phyloP scores from a whole-genome alignment of 2,888 invertebrate species.

The Xestia sexstrigata region DNA sequence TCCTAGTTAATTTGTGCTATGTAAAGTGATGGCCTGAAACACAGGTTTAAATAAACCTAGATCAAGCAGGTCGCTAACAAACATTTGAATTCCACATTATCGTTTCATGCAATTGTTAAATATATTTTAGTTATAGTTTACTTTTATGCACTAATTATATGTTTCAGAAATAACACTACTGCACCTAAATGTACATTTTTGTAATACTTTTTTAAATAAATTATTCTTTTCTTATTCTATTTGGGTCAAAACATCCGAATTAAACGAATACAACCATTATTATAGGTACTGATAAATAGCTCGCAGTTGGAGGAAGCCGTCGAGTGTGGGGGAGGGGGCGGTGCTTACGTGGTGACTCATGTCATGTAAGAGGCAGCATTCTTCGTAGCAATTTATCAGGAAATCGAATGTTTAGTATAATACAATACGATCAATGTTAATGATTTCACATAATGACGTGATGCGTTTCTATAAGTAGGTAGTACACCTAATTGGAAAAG shows the following conservation, averaged over 20 bases:
- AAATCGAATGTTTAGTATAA: slow-evolving; percentile 9
- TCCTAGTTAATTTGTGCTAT: too few relatives aligned
- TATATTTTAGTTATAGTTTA: too few relatives aligned
- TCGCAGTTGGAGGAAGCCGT: not conserved
- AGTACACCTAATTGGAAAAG: not conserved
- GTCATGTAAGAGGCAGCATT: not conserved
- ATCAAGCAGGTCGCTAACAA: too few relatives aligned
- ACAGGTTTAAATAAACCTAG: too few relatives aligned
- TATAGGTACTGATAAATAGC: not conserved
- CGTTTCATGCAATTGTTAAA: too few relatives aligned
- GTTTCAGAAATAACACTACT: too few relatives aligned
- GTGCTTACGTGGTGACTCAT: not conserved
- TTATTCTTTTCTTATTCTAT: too few relatives aligned
- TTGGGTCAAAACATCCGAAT: not conserved
- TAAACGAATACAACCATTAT: not conserved
- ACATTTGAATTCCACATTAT: too few relatives aligned
- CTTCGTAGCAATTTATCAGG: slow-evolving; percentile 6
- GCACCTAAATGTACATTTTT: too few relatives aligned
- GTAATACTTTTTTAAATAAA: too few relatives aligned
- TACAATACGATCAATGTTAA: not conserved
- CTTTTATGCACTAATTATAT: too few relatives aligned
- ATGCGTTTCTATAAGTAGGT: not conserved
- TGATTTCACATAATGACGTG: not conserved
- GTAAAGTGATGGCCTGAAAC: too few relatives aligned
- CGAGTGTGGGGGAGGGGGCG: not conserved